Percentiles rank a stretch among this genome's conserved stretches.
Conservation (phyloP, 2,888 invertebrate genomes). For the Coleophora flavipennella region DNA sequence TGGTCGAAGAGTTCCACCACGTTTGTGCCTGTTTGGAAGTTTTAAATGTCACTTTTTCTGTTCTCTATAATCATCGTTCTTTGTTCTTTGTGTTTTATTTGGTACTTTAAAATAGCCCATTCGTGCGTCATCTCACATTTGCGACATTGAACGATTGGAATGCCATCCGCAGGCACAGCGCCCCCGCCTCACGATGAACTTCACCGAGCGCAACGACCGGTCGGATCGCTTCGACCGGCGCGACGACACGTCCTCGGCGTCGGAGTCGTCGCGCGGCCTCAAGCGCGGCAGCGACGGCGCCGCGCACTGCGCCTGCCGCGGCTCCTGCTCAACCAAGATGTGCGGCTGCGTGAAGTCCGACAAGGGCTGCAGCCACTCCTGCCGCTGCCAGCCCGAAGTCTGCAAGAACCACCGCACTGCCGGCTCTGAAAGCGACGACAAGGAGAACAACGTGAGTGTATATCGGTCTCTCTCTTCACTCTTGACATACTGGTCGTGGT, state of each 20-base stretch:
- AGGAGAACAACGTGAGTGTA: slow-evolving; percentile 39
- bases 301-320: slow-evolving; percentile 75
- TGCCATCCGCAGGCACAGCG: slow-evolving; percentile 41
- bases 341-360: slow-evolving; percentile 75
- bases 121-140: no score
- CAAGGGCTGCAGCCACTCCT: slow-evolving; percentile 51
- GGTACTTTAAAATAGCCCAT: no score
- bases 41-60: no score
- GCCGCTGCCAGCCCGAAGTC: slow-evolving; percentile 63
- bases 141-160: no score
- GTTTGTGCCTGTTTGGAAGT: no score
- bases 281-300: slow-evolving; percentile 74
- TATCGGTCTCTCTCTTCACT: no score
- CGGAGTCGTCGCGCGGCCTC: slow-evolving; percentile 20
- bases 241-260: slow-evolving; percentile 8
- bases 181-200: slow-evolving; percentile 53
- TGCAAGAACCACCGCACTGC: slow-evolving; percentile 49
- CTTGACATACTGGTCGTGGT: no score
- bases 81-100: no score
- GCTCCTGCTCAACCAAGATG: slow-evolving; percentile 65
- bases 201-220: slow-evolving; percentile 20
- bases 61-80: no score
- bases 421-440: slow-evolving; percentile 45
- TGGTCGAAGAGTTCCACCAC: no score
- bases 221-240: not conserved